Evolutionary conservation across 2,797 vertebrate species (phyloP), one percentile per base, ranked within the genome.

Genomic region (Sebastes goodei): DNA sequence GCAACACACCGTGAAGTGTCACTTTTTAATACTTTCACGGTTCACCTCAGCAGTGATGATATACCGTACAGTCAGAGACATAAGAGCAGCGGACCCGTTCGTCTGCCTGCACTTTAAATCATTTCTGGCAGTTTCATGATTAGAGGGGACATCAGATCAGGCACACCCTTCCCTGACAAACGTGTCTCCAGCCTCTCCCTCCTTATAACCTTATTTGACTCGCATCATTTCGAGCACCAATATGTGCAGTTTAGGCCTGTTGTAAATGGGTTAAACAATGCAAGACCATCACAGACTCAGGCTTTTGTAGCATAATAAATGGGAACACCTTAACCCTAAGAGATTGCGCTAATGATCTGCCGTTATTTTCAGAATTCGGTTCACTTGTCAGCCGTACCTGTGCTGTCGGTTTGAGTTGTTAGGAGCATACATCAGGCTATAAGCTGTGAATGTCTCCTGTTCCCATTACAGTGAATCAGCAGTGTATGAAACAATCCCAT

Each of bases 41-140:
- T 71, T 83, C 66, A 69, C 57, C 25, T 88, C 76, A 70, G 74
- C 66, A 20, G 27, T 15, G 30, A 80, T 87, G 83, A 93, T 91
- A 73, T 81, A 87, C 70, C 29, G 56, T 67, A 74, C 55, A 80
- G 77, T 72, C 63, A 82, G 76, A 81, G 42, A 60, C 60, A 76
- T 67, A 75, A 71, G 57, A 86, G 81, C 76, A 81, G 73, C 25
- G 33, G 75, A 74, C 32, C 81, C 30, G 60, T 80, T 76, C 69
- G 14, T 78, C 46, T 69, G 60, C 67, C 70, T 66, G 81, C 80
- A 71, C 86, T 80, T 90, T 91, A 83, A 85, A 93, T 92, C 86
- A 93, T 88, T 59, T 82, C 80, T 92, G 92, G 87, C 93, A 93
- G 82, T 61, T 86, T 81, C 30, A 76, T 93, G 90, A 94, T 93